A percentile compares a stretch with the other conserved stretches of the same genome.
These are phyloP conservation scores for Lutra lutra DNA, from an alignment of 2,797 vertebrate genomes.

Conservation along the genomic window DNA sequence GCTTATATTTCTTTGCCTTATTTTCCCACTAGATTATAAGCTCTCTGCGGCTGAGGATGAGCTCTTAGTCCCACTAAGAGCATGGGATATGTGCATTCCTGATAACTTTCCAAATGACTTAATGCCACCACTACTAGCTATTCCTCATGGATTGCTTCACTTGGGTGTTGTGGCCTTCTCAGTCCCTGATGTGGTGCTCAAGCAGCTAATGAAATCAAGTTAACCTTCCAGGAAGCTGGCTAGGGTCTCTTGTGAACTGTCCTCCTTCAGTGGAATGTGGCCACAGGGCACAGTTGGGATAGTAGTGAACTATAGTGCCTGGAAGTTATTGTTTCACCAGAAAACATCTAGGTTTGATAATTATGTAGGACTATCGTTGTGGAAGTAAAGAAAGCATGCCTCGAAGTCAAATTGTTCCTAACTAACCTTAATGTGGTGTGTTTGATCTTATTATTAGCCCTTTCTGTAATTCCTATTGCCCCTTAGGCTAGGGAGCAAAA, in stretches of 20 bases:
- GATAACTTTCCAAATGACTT: neutral
- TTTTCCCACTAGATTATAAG: slow-evolving; percentile 38
- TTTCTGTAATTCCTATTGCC: neutral
- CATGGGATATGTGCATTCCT: neutral
- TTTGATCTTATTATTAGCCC: slow-evolving; percentile 28
- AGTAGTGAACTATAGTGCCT: neutral
- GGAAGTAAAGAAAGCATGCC: slow-evolving; percentile 56
- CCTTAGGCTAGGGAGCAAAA: slow-evolving; percentile 29
- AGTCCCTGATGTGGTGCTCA: neutral
- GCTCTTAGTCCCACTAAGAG: neutral
- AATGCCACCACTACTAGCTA: neutral
- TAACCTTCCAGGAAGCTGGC: neutral
- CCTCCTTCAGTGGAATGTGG: slow-evolving; percentile 35
- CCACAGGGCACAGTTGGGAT: neutral
- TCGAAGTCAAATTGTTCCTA: slow-evolving; percentile 36
- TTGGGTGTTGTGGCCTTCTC: slow-evolving; percentile 21
- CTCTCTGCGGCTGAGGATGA: neutral
- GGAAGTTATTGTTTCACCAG: slow-evolving; percentile 48
- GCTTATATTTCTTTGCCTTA: slow-evolving; percentile 15
- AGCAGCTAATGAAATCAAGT: slow-evolving; percentile 27
- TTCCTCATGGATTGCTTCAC: neutral
- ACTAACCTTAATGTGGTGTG: neutral
- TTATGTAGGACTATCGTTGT: neutral
- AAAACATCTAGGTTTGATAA: slow-evolving; percentile 42
- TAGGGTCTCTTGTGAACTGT: slow-evolving; percentile 31